Evolutionary conservation across 1,140 invertebrate species (phyloP), one percentile per base, ranked within the genome.

Genomic region (Holcopasites calliopsidis): DNA sequence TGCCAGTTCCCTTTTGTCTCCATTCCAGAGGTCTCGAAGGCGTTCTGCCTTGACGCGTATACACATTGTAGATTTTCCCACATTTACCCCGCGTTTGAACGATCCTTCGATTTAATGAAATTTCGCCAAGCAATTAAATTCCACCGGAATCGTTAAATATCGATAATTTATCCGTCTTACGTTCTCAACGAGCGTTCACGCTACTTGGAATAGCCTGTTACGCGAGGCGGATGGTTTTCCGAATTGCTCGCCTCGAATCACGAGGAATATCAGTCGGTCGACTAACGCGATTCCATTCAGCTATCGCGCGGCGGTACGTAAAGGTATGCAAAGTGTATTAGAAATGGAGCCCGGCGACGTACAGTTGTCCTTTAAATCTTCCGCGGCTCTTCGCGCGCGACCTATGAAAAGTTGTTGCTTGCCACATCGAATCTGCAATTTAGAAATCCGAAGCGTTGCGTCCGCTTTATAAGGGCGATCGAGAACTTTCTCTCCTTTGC

Each of bases 401-500:
- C n/a, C 8, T 64, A 72, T 62, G 58, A 72, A 62, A 72, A 72
- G 58, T 72, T 72, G 33, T 16, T 60, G n/a, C 28, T 72, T 62
- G 69, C 58, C 58, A 16, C 69, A 62, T 62, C 69, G 69, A 52
- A 72, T 72, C 69, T 72, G 69, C 69, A 72, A 72, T 72, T 72
- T 72, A 72, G 69, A 72, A 62, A 72, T 72, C 58, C 13, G 44
- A 52, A 52, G 58, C 54, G 28, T n/a, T 18, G 21, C 44, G 66
- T n/a, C 47, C 57, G 49, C 40, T 55, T 54, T 72, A 72, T 55
- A 74, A 66, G 61, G 61, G 61, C 60, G 60, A 74, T 58, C 21
- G 44, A n/a, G n/a, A 50, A 75, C 72, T 75, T 75, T 75, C 72
- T 75, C 72, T 75, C 72, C 72, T 75, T 75, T 75, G 58, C 72